Percentiles rank a stretch among this genome's conserved stretches.
Evolutionary conservation across 2,797 vertebrate genomes (phyloP).

Genomic region (Hybognathus amarus): DNA sequence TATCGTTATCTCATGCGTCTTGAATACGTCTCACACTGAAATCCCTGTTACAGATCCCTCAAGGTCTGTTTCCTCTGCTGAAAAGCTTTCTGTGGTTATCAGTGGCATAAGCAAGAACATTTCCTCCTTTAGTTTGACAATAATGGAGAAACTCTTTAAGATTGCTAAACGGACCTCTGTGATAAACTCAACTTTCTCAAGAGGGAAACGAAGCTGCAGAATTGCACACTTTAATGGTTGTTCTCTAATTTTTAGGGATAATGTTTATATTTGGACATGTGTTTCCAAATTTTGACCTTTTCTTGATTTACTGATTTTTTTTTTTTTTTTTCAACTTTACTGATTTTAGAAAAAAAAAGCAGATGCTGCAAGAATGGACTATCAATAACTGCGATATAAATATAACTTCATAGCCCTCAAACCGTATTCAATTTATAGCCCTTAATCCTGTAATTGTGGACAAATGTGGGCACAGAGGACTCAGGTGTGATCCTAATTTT

Average conservation of each 20-base stretch:
- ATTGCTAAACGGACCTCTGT: background rate
- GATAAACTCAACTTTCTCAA: background rate
- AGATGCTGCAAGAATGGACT: background rate
- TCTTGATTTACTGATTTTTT: background rate
- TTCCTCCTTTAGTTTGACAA: slow-evolving; percentile 8
- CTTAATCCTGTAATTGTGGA: too few relatives aligned
- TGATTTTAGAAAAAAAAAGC: background rate
- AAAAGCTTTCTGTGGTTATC: slow-evolving; percentile 35
- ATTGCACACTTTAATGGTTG: background rate
- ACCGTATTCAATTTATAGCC: too few relatives aligned
- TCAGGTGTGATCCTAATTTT: too few relatives aligned
- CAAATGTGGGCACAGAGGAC: too few relatives aligned
- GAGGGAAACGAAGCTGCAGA: background rate
- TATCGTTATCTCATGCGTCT: background rate
- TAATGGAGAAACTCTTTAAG: background rate
- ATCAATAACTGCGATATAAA: background rate
- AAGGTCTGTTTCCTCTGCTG: background rate
- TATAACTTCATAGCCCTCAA: too few relatives aligned
- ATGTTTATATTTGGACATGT: background rate
- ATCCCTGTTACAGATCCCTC: background rate
- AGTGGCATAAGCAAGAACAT: slow-evolving; percentile 22
- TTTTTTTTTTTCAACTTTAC: background rate
- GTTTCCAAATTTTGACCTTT: background rate
- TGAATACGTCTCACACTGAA: background rate
- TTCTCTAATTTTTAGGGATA: background rate